Conservation (phyloP, 2,888 invertebrate species). For the Epistrophe grossulariae region DNA sequence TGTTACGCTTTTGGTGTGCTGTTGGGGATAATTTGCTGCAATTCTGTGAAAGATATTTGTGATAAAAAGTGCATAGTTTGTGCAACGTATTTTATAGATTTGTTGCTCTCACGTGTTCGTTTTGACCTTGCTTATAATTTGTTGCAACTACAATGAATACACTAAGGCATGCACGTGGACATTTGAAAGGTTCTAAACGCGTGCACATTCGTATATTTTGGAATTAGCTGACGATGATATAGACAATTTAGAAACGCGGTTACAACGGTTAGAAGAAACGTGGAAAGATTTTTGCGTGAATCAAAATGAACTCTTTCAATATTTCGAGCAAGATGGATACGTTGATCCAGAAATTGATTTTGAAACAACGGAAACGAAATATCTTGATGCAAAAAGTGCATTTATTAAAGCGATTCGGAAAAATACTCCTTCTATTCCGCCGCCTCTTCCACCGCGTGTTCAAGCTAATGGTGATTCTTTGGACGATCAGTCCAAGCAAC, state of each 20-base stretch:
- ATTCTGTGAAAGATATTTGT: background rate
- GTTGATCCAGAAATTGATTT: slow-evolving; percentile 21
- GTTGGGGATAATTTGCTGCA: background rate
- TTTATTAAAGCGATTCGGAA: background rate
- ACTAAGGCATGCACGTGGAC: slow-evolving; percentile 25
- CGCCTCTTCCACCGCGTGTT: background rate
- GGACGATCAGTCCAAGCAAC: slow-evolving; percentile 6
- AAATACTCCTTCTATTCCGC: background rate
- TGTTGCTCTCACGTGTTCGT: too few species aligned
- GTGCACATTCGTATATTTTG: background rate
- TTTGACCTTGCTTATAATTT: too few species aligned
- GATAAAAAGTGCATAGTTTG: too few species aligned
- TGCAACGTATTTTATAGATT: background rate
- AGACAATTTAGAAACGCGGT: background rate
- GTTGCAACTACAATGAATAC: too few species aligned
- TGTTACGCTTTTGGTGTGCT: too few species aligned
- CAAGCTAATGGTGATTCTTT: background rate
- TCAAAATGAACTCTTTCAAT: background rate
- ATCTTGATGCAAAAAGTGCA: slow-evolving; percentile 27
- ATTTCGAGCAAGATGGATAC: slow-evolving; percentile 7
- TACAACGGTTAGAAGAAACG: too few species aligned
- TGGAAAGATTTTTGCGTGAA: background rate
- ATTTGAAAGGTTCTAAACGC: slow-evolving; percentile 16
- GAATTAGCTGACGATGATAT: slow-evolving; percentile 14
- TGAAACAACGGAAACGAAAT: background rate